Evolutionary conservation across 2,888 invertebrate genomes (phyloP).

Genomic region (Petrolisthes manimaculis): DNA sequence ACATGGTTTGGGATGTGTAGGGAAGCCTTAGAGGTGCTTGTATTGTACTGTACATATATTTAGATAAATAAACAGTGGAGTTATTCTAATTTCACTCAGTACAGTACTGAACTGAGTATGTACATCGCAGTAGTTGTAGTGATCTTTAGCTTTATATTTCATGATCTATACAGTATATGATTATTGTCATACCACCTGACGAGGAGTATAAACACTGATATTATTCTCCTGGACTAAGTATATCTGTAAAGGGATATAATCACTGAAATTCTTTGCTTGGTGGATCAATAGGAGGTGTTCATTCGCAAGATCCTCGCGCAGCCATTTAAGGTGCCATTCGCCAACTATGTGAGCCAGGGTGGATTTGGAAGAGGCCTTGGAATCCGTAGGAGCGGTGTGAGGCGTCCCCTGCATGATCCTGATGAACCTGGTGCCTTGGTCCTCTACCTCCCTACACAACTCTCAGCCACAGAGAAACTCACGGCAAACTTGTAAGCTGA

Average conservation of each 20-base stretch:
- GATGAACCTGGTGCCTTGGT: conserved; percentile 91
- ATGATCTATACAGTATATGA: too few relatives aligned
- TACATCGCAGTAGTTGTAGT: not conserved
- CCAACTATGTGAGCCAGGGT: conserved; percentile 84
- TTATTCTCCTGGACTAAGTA: not conserved
- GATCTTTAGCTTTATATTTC: not conserved
- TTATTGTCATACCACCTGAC: too few relatives aligned
- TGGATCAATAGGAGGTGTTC: conserved; percentile 77
- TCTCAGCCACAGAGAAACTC: conserved; percentile 88
- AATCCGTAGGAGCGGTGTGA: conserved; percentile 76
- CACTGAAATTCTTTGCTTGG: not conserved
- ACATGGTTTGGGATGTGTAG: not conserved
- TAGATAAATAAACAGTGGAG: not conserved
- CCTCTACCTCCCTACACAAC: conserved; percentile 85
- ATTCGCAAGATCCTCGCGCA: conserved; percentile 84
- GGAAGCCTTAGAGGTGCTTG: not conserved
- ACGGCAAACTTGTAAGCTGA: conserved; percentile 78
- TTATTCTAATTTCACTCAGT: too few relatives aligned
- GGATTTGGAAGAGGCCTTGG: conserved; percentile 85
- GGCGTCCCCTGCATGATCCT: conserved; percentile 89
- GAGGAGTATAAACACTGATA: too few relatives aligned
- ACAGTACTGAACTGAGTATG: not conserved
- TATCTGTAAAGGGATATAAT: not conserved
- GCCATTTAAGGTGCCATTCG: conserved; percentile 93
- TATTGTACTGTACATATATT: not conserved